A percentile compares a stretch with the other conserved stretches of the same genome.
Evolutionary conservation across 2,888 invertebrate species (phyloP).

Genomic region (Andricus quercusramuli): DNA sequence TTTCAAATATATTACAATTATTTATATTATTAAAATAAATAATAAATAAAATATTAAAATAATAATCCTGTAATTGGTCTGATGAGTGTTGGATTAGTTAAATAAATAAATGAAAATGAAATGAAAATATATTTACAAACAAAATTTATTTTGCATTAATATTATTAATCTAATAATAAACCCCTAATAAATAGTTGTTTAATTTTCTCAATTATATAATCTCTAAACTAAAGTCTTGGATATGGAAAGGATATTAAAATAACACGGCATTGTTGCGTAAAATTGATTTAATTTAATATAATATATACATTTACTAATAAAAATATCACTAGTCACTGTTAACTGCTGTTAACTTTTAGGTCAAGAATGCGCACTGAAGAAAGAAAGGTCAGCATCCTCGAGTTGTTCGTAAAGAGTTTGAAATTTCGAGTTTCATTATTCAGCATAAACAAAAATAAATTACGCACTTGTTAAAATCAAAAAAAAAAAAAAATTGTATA

Average conservation of each 20-base stretch:
- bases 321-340: constrained; percentile 14
- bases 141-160: no score
- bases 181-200: no score
- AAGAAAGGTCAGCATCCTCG: not conserved
- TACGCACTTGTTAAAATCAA: not conserved
- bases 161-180: no score
- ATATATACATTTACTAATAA: constrained; percentile 9
- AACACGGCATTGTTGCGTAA: not conserved
- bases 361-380: constrained; percentile 1
- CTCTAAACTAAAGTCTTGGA: not conserved
- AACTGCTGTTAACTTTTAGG: not conserved
- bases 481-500: no score
- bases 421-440: not conserved
- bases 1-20: no score
- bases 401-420: not conserved
- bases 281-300: constrained; percentile 5
- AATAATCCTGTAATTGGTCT: no score
- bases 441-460: not conserved
- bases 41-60: no score
- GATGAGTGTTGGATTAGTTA: no score
- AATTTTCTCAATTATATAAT: no score
- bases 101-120: no score
- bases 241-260: not conserved
- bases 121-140: no score
- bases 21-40: no score